Base-by-base conservation (phyloP, 2,113 vertebrate species). In the Nannospalax galili region DNA sequence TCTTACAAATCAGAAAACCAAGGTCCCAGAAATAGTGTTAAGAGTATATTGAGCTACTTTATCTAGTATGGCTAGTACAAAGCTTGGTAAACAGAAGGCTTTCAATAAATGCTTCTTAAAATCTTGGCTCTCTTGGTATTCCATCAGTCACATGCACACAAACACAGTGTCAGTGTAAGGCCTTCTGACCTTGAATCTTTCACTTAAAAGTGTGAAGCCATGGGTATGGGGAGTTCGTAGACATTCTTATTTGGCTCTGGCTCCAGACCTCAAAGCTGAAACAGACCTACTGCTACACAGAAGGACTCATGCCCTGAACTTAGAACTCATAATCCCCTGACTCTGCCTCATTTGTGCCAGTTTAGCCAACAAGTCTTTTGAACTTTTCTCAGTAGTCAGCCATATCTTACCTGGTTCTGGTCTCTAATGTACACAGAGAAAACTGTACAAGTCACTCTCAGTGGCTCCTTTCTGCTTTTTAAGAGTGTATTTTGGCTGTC, bases 1-100 rank as follows among this genome's bases (percentile, higher is more conserved):
- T 58, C 67, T 94, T 90, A 87, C n/a, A 87, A 37, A 84, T 90
- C 64, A 96, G 84, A 94, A 95, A 82, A 40, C 40, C 16, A 48
- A n/a, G n/a, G 56, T 56, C 42, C 75, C 19, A 30, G 81, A 95
- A 65, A 77, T 82, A 56, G 7, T 12, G 8, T 78, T 58, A 60
- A 73, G 45, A 70, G 58, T 4, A 6, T 32, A 28, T 0, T 84
- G 35, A 95, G 82, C 48, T 82, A 28, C 42, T 56, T 0, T 65
- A n/a, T 52, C 28, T n/a, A 52, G 56, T n/a, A 0, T 32, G 32
- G 75, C 37, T 92, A 67, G 35, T 40, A 26, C 24, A 85, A 62
- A 67, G 35, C 69, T 69, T 65, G 42, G 45, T 90, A 80, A 84
- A 75, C 22, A 77, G 35, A 48, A 65, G 5, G 32, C 9, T 7